phyloP scores from a whole-genome alignment of 2,113 vertebrate species.

The Phylloscopus trochilus region DNA sequence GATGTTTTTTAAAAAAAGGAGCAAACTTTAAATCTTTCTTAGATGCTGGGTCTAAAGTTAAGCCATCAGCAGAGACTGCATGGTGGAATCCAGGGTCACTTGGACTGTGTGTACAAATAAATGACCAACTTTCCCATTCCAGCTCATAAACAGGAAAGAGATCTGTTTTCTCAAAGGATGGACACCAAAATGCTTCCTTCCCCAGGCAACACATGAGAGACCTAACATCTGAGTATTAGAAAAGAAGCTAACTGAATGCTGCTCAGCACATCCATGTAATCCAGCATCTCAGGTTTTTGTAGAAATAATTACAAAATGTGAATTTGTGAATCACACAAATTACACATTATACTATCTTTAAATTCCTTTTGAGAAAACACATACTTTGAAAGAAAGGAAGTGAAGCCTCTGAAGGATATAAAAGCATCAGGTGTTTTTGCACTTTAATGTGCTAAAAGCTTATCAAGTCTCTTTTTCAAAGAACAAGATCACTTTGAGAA shows the following conservation, averaged over 20 bases:
- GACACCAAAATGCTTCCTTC: not conserved
- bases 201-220: not conserved
- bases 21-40: not conserved
- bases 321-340: constrained; percentile 19
- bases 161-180: not conserved
- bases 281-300: not conserved
- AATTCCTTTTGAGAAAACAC: constrained; percentile 36
- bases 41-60: not conserved
- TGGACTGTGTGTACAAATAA: not conserved
- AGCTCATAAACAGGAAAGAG: not conserved
- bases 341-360: not conserved
- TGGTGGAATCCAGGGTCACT: not conserved
- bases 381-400: not conserved
- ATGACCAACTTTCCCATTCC: not conserved
- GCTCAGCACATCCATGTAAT: not conserved
- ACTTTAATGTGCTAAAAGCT: not conserved
- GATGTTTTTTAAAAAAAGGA: not conserved
- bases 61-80: not conserved
- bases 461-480: constrained; percentile 8
- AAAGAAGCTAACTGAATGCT: not conserved
- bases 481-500: not conserved
- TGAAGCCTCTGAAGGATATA: not conserved
- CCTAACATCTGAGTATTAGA: not conserved
- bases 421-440: constrained; percentile 5
- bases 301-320: constrained; percentile 31